phyloP scores from a whole-genome alignment of 2,888 invertebrate species.

The Melipona beecheii region DNA sequence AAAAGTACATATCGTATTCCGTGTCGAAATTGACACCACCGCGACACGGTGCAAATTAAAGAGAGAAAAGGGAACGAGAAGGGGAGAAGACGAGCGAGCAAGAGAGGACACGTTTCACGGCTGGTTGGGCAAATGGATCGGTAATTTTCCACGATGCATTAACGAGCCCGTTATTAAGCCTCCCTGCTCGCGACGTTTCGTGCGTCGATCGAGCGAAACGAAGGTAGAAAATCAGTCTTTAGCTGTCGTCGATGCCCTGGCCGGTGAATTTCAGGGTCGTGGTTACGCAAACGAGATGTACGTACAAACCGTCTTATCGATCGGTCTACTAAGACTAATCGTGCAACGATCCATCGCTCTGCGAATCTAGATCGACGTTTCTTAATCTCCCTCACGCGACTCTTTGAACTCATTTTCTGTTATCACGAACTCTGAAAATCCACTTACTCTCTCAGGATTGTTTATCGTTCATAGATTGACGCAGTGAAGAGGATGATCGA shows the following conservation, averaged over 20 bases:
- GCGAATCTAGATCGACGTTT: too few relatives aligned
- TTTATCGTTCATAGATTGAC: too few relatives aligned
- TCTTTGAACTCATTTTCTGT: too few relatives aligned
- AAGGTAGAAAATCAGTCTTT: slow-evolving; percentile 33
- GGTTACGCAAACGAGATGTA: slow-evolving; percentile 27
- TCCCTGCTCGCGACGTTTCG: slow-evolving; percentile 34
- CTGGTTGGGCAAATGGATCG: slow-evolving; percentile 38
- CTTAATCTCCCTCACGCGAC: too few relatives aligned
- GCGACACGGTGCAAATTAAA: background rate
- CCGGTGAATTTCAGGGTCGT: slow-evolving; percentile 54
- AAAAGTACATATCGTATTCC: background rate
- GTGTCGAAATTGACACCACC: background rate
- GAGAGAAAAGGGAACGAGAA: background rate
- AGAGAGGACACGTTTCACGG: slow-evolving; percentile 29
- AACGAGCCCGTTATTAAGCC: slow-evolving; percentile 37
- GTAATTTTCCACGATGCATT: slow-evolving; percentile 35
- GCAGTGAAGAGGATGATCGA: too few relatives aligned
- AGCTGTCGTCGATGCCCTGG: background rate
- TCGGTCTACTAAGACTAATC: background rate
- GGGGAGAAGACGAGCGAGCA: background rate
- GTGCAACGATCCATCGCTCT: background rate
- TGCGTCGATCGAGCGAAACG: slow-evolving; percentile 17
- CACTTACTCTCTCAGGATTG: too few relatives aligned
- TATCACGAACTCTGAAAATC: too few relatives aligned
- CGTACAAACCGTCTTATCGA: background rate